phyloP scores from a whole-genome alignment of 2,113 vertebrate genomes.

The Cebus imitator region DNA sequence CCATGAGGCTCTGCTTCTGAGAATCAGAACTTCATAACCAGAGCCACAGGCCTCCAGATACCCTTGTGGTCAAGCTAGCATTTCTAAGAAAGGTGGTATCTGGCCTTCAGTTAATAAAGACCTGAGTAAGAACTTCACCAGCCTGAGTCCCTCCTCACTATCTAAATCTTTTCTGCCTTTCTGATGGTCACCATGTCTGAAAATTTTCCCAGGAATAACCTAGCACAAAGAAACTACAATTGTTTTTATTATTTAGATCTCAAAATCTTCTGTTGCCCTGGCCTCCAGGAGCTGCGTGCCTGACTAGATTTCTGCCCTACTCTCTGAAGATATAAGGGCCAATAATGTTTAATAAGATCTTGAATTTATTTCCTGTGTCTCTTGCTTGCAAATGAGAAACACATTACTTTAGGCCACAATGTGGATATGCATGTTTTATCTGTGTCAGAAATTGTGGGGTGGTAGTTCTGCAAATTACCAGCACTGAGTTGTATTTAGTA shows the following conservation, averaged over 20 bases:
- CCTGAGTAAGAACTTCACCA: neutral
- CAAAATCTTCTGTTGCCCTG: neutral
- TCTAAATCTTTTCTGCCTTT: neutral
- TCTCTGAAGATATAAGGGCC: neutral
- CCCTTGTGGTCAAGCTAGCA: neutral
- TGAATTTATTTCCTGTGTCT: neutral
- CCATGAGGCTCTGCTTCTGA: neutral
- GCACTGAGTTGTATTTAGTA: neutral
- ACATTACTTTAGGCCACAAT: neutral
- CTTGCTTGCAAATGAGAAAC: slow-evolving; percentile 25
- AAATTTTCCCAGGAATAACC: neutral
- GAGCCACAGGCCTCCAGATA: neutral
- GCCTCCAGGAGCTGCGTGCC: neutral
- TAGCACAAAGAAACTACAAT: neutral
- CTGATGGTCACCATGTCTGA: neutral
- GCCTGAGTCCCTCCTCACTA: neutral
- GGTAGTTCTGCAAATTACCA: neutral
- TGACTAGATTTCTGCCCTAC: neutral
- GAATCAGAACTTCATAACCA: neutral
- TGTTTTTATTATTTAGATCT: neutral
- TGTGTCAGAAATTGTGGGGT: neutral
- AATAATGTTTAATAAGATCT: neutral
- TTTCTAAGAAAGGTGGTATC: neutral
- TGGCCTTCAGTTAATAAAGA: neutral
- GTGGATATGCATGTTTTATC: neutral